Evolutionary conservation across 1,140 invertebrate genomes (phyloP).

Genomic region (Bombus terrestris): DNA sequence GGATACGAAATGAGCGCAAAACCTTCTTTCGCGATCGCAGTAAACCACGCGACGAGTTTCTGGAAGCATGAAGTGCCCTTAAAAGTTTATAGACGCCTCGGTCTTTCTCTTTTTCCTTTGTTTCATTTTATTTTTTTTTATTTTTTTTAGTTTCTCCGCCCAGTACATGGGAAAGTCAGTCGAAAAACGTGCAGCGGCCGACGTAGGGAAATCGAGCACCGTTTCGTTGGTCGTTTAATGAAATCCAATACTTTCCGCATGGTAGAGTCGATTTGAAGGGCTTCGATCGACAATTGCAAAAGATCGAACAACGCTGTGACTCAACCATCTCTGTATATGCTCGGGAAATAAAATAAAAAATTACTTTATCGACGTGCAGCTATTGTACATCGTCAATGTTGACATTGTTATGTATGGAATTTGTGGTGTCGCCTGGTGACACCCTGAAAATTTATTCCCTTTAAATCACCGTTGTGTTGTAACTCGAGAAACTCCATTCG

Average conservation of each 20-base stretch:
- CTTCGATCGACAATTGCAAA: constrained; percentile 24
- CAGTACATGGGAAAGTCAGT: neutral
- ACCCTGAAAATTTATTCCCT: neutral
- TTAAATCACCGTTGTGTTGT: neutral
- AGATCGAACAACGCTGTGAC: neutral
- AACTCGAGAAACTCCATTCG: constrained; percentile 8
- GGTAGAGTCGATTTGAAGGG: constrained; percentile 4
- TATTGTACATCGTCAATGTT: neutral
- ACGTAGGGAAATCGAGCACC: neutral
- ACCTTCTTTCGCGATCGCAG: neutral
- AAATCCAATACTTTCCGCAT: constrained; percentile 26
- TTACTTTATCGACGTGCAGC: neutral
- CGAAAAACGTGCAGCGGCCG: neutral
- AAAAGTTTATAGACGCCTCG: neutral
- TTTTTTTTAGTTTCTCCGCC: no score
- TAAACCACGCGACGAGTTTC: neutral
- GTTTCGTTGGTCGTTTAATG: constrained; percentile 1
- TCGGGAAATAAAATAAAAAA: neutral
- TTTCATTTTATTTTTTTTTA: neutral
- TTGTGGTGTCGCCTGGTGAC: neutral
- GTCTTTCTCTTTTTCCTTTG: neutral
- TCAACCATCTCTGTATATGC: neutral
- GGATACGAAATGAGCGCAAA: neutral
- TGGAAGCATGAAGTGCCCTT: neutral
- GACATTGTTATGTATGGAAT: neutral